Base-by-base conservation (phyloP, 2,113 vertebrate species). In the Todiramphus chloris region DNA sequence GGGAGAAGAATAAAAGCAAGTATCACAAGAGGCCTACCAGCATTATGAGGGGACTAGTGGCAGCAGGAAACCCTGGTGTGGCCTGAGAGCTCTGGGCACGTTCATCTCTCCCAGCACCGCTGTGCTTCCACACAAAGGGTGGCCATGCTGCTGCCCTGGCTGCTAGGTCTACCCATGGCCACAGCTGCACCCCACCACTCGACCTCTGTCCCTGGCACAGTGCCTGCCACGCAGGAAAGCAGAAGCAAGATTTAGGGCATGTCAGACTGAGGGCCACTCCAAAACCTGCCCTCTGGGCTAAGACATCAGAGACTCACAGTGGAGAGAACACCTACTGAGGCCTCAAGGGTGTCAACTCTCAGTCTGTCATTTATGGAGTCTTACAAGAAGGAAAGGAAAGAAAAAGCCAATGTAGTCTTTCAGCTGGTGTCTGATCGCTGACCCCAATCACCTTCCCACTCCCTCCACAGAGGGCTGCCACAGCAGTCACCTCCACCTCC, bases 201-300 rank as follows among this genome's bases (percentile, higher is more conserved):
- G 1, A 5, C 28, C 11, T 35, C 28, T 1, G 0, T 16, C 17
- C 31, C 2, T 1, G 27, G 27, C 62, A 83, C 37, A 33, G 27
- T 1, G 3, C 4, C 37, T 48, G 16, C 25, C 2, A 1, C 1
- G 0, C 13, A 16, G 23, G 17, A 92, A 90, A 59, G 35, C 19
- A 17, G 24, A 58, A 82, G 37, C 5, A 43, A 68, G 11, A 53
- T 10, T 53, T 48, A 74, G 19, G 72, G 16, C 39, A 48, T 0
- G 0, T 37, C 5, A 3, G 30, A 16, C 37, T 68, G 37, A 78
- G 18, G 16, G 7, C 6, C 35, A 51, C 24, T 6, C 11, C 21
- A 78, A 88, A 66, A 66, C 48, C 37, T 86, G 18, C 20, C n/a
- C 17, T 83, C 60, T 73, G 33, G 24, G 6, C 16, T 25, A 67